Conservation (phyloP, 1,140 invertebrate species). For the Chelonus insularis region DNA sequence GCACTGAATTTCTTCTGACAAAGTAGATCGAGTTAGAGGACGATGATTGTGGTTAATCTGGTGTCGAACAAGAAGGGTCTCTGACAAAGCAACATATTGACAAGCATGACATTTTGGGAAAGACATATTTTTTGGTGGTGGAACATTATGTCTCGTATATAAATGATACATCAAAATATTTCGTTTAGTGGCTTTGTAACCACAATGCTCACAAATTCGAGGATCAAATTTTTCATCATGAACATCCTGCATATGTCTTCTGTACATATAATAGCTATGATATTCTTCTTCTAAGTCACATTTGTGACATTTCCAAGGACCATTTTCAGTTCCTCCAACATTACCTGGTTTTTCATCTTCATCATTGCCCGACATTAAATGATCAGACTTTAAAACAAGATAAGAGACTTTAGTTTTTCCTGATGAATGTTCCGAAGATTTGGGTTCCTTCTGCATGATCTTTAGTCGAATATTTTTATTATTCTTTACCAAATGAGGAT, state of each 20-base stretch:
- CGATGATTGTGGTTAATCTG: conserved; percentile 62
- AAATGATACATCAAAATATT: conserved; percentile 79
- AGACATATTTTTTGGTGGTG: conserved; percentile 70
- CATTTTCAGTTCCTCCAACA: conserved; percentile 48
- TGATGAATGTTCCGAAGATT: conserved; percentile 45
- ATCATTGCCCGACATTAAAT: conserved; percentile 45
- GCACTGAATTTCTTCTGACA: conserved; percentile 43
- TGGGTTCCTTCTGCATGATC: conserved; percentile 69
- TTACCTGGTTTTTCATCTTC: conserved; percentile 42
- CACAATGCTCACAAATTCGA: conserved; percentile 82
- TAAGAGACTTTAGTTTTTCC: conserved; percentile 60
- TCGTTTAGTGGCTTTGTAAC: conserved; percentile 73
- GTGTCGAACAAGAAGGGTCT: conserved; percentile 69
- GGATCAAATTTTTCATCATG: conserved; percentile 80
- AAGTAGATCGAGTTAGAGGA: conserved; percentile 33
- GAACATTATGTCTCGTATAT: conserved; percentile 77
- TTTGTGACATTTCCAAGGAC: conserved; percentile 59
- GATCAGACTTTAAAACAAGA: conserved; percentile 61
- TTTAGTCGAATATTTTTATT: conserved; percentile 86
- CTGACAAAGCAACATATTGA: conserved; percentile 72
- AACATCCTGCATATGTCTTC: conserved; percentile 78
- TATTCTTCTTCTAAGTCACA: conserved; percentile 68
- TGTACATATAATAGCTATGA: conserved; percentile 74
- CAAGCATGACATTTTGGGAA: conserved; percentile 79
- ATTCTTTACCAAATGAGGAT: conserved; percentile 82